phyloP scores from a whole-genome alignment of 2,113 vertebrate species.

The Rhinopithecus roxellana region DNA sequence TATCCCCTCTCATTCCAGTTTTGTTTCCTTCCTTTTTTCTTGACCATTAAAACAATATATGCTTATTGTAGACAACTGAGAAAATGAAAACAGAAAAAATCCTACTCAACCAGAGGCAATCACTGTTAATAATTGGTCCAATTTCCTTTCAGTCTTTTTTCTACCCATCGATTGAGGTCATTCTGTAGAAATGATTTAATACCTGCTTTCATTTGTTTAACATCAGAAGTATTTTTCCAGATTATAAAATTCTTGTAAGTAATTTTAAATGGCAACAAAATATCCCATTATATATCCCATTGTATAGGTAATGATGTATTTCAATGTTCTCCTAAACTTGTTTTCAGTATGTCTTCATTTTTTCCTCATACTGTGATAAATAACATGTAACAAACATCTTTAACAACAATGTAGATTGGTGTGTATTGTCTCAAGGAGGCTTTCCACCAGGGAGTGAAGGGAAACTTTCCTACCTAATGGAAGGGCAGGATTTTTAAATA shows the following conservation, averaged over 20 bases:
- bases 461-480: slow-evolving; percentile 87
- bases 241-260: not conserved
- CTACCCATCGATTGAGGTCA: not conserved
- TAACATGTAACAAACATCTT: not conserved
- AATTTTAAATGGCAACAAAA: slow-evolving; percentile 34
- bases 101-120: not conserved
- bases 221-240: slow-evolving; percentile 5
- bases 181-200: not conserved
- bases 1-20: not conserved
- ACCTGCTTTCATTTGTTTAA: slow-evolving; percentile 5
- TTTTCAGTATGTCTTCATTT: not conserved
- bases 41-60: not conserved
- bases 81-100: slow-evolving; percentile 26
- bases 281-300: not conserved
- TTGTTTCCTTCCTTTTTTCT: not conserved
- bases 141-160: slow-evolving; percentile 1
- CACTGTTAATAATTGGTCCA: not conserved
- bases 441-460: not conserved
- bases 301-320: not conserved
- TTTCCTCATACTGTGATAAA: not conserved
- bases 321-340: not conserved
- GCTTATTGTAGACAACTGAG: not conserved
- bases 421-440: not conserved
- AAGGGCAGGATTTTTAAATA: slow-evolving; percentile 94
- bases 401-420: not conserved